Percentiles rank a stretch among this genome's conserved stretches.
These are phyloP conservation scores for Podarcis siculus DNA, from an alignment of 2,797 vertebrate species.

Conservation along the genomic window DNA sequence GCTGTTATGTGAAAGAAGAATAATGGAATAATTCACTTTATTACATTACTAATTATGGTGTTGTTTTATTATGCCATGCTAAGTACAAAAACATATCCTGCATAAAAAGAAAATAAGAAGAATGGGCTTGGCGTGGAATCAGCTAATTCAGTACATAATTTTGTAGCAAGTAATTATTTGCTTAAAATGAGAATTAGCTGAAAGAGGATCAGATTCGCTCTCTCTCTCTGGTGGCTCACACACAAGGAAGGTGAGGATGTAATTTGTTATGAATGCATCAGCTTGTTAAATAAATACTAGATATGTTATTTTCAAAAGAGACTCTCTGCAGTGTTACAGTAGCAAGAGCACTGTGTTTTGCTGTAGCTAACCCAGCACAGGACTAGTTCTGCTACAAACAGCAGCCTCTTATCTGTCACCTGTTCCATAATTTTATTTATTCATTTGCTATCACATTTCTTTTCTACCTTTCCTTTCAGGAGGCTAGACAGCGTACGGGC, in stretches of 20 bases:
- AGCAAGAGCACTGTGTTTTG: not conserved
- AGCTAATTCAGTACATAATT: slow-evolving; percentile 72
- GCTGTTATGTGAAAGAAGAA: slow-evolving; percentile 38
- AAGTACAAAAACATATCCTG: slow-evolving; percentile 69
- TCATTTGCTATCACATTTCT: too few relatives aligned
- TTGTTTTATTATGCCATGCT: slow-evolving; percentile 69
- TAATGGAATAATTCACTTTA: slow-evolving; percentile 65
- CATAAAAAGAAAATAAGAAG: slow-evolving; percentile 54
- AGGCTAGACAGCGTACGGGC: too few relatives aligned
- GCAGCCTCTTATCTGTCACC: too few relatives aligned
- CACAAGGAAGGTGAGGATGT: slow-evolving; percentile 62
- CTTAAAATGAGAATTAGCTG: slow-evolving; percentile 74
- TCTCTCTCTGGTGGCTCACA: slow-evolving; percentile 50
- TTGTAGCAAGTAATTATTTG: slow-evolving; percentile 72
- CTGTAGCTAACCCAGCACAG: not conserved
- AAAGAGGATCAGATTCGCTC: slow-evolving; percentile 64
- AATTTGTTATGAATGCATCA: slow-evolving; percentile 61
- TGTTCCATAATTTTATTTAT: too few relatives aligned
- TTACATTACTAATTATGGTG: slow-evolving; percentile 70
- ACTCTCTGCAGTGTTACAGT: not conserved
- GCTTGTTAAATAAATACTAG: slow-evolving; percentile 40
- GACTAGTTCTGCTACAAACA: not conserved
- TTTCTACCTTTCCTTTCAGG: too few relatives aligned
- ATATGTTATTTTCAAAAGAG: not conserved
- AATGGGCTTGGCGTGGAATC: slow-evolving; percentile 68